Conservation (phyloP, 2,113 vertebrate species). For the Baryphthengus martii region DNA sequence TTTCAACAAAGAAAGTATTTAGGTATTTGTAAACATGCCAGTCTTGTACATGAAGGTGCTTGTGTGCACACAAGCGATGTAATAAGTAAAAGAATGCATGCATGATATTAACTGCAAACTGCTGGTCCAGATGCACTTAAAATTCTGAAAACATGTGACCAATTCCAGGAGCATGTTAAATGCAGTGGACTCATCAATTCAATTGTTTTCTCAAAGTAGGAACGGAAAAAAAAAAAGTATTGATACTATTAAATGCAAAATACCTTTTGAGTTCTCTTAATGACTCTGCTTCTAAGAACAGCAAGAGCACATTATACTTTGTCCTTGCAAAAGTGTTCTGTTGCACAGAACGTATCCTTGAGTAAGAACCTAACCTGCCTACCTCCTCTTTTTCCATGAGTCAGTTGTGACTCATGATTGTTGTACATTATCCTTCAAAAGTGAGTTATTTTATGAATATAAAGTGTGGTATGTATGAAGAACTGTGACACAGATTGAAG, state of each 20-base stretch:
- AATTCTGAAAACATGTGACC: not conserved
- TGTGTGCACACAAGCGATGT: not conserved
- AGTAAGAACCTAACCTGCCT: not conserved
- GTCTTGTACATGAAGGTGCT: not conserved
- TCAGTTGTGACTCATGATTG: slow-evolving; percentile 45
- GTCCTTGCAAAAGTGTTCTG: not conserved
- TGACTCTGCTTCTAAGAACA: not conserved
- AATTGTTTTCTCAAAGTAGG: not conserved
- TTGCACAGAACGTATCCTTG: not conserved
- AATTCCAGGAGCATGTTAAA: not conserved
- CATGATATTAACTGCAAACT: not conserved
- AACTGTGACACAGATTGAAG: not conserved
- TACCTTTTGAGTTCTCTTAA: not conserved
- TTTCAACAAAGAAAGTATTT: not conserved
- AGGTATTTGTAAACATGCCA: not conserved
- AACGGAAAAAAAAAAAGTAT: not conserved
- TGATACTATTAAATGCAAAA: not conserved
- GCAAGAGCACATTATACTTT: not conserved
- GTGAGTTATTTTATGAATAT: not conserved
- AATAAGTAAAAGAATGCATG: not conserved
- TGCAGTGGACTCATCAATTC: not conserved
- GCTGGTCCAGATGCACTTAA: not conserved
- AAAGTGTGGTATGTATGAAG: not conserved
- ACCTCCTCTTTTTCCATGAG: not conserved
- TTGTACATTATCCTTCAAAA: not conserved